These are phyloP conservation scores for Brachionichthys hirsutus DNA, from an alignment of 2,113 vertebrate species.

Conservation along the genomic window DNA sequence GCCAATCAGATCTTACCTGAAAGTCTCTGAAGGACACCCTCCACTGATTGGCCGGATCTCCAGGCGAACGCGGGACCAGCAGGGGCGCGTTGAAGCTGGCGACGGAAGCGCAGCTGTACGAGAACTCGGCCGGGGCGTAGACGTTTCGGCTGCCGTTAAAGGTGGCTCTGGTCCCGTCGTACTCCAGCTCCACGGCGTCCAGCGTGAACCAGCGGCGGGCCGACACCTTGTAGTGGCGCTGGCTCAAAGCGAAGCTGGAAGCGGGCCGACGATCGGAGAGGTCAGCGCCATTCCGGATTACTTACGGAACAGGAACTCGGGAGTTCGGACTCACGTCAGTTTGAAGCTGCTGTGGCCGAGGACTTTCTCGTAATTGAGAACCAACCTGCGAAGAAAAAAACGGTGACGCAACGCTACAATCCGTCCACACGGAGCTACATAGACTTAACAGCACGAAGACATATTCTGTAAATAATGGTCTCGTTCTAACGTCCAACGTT, in stretches of 20 bases:
- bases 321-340: conserved; percentile 70
- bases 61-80: conserved; percentile 63
- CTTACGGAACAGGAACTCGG: too few relatives aligned
- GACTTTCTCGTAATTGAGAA: conserved; percentile 74
- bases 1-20: conserved; percentile 74
- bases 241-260: conserved; percentile 80
- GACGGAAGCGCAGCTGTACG: conserved; percentile 83
- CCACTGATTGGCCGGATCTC: conserved; percentile 78
- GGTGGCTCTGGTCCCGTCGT: conserved; percentile 60
- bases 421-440: too few relatives aligned
- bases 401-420: too few relatives aligned
- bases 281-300: too few relatives aligned
- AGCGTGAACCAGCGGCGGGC: conserved; percentile 85
- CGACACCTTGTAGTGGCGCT: conserved; percentile 79
- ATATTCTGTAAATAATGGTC: too few relatives aligned
- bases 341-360: conserved; percentile 68
- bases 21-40: conserved; percentile 80
- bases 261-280: neutral
- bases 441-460: too few relatives aligned
- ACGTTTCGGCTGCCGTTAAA: conserved; percentile 82
- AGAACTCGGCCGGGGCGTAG: conserved; percentile 83
- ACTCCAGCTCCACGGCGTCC: conserved; percentile 77
- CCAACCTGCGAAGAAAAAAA: conserved; percentile 66
- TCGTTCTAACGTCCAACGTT: too few relatives aligned
- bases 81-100: conserved; percentile 67